phyloP scores from a whole-genome alignment of 1,140 invertebrate genomes.

The Medauroidea extradentata region DNA sequence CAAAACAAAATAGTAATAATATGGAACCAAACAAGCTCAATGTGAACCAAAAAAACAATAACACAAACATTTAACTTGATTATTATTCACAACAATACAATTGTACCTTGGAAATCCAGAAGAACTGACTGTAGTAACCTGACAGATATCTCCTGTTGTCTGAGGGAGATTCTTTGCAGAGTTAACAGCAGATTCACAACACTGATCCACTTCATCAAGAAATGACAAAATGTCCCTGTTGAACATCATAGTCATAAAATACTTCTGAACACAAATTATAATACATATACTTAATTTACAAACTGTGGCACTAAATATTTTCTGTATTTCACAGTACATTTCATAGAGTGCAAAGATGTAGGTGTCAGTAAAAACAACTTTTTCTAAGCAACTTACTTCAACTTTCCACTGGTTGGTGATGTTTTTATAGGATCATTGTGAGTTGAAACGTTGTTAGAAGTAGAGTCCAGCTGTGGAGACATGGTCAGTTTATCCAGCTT shows the following conservation, averaged over 20 bases:
- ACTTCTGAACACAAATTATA: no score
- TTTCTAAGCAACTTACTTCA: background rate
- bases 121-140: no score
- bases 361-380: background rate
- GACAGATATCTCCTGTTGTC: background rate
- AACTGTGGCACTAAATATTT: no score
- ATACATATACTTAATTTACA: no score
- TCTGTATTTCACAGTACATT: no score
- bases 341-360: no score
- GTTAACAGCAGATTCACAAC: background rate
- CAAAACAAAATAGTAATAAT: no score
- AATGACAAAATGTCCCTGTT: slow-evolving; percentile 25
- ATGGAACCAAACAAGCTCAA: no score
- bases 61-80: no score
- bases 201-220: slow-evolving; percentile 25
- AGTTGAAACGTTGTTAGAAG: slow-evolving; percentile 9
- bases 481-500: background rate
- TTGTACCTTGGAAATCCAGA: no score
- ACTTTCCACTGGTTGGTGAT: background rate
- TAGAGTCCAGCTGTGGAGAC: background rate
- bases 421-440: slow-evolving; percentile 6
- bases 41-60: no score
- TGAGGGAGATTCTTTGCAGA: slow-evolving; percentile 1
- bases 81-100: no score
- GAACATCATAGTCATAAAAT: background rate